These are phyloP conservation scores for Prunella himalayana DNA, from an alignment of 2,113 vertebrate genomes.

Conservation along the genomic window DNA sequence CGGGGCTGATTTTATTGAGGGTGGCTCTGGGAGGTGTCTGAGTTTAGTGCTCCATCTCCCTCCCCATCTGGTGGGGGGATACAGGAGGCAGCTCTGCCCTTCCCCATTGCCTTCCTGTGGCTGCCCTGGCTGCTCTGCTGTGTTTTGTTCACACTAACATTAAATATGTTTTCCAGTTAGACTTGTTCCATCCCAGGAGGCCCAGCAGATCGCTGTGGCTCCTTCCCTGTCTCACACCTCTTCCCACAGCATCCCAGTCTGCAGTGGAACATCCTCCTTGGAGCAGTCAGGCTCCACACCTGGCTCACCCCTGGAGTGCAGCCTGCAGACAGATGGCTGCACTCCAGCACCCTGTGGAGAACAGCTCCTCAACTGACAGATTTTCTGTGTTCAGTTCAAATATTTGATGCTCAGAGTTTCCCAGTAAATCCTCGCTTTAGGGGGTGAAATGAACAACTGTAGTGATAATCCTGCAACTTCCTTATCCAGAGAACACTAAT, in stretches of 20 bases:
- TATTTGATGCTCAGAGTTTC: background rate
- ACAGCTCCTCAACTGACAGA: rapidly evolving
- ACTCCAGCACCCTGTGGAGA: background rate
- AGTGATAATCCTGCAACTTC: background rate
- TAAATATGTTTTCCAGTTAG: background rate
- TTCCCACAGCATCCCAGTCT: background rate
- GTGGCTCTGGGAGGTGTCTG: background rate
- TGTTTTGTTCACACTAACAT: background rate
- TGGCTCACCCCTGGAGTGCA: background rate
- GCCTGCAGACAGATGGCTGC: rapidly evolving
- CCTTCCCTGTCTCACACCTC: background rate
- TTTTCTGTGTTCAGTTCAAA: background rate
- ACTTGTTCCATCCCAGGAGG: background rate
- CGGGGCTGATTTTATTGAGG: background rate
- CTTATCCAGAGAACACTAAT: background rate
- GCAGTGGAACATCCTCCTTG: background rate
- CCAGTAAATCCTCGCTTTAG: background rate
- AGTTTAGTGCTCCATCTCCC: background rate
- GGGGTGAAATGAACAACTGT: background rate
- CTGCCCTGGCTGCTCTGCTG: background rate
- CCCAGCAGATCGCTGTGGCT: background rate
- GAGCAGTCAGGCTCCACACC: background rate
- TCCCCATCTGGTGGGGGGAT: rapidly evolving
- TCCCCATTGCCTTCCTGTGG: background rate
- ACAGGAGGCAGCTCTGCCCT: background rate